These are phyloP conservation scores for Drosophila austrosaltans DNA, from an alignment of 2,888 invertebrate species.

Conservation along the genomic window DNA sequence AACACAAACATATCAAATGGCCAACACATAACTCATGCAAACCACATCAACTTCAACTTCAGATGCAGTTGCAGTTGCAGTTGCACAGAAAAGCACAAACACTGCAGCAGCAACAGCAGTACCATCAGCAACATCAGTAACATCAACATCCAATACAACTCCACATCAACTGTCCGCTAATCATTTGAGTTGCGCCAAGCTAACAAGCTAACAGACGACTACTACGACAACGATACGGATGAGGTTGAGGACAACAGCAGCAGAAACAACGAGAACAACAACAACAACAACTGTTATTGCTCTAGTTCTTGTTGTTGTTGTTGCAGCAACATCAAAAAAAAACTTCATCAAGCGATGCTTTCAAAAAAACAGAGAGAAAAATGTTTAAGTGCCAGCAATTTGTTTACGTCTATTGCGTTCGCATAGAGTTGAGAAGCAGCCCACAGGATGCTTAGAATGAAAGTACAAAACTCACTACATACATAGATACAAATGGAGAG, in stretches of 20 bases:
- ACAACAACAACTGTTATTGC: background rate
- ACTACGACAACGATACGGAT: constrained; percentile 19
- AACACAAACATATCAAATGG: constrained; percentile 39
- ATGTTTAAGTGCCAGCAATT: constrained; percentile 73
- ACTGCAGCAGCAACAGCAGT: constrained; percentile 22
- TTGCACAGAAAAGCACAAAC: background rate
- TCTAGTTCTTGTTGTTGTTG: background rate
- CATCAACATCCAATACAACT: constrained; percentile 5
- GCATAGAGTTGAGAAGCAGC: constrained; percentile 20
- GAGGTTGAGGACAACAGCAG: constrained; percentile 21
- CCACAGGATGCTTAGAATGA: constrained; percentile 11
- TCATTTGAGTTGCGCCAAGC: constrained; percentile 56
- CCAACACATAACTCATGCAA: constrained; percentile 50
- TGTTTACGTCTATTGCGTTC: constrained; percentile 68
- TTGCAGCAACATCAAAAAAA: constrained; percentile 35
- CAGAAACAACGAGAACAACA: constrained; percentile 5
- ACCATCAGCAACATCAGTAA: constrained; percentile 12
- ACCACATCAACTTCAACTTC: constrained; percentile 34
- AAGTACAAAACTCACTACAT: background rate
- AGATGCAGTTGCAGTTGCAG: constrained; percentile 27
- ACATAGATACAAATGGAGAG: no score
- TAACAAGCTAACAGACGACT: constrained; percentile 53
- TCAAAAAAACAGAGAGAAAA: constrained; percentile 43
- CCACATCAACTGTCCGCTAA: constrained; percentile 52
- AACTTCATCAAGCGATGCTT: constrained; percentile 72